Base-by-base conservation (phyloP, 2,888 invertebrate species). In the Loripinus fragilis region DNA sequence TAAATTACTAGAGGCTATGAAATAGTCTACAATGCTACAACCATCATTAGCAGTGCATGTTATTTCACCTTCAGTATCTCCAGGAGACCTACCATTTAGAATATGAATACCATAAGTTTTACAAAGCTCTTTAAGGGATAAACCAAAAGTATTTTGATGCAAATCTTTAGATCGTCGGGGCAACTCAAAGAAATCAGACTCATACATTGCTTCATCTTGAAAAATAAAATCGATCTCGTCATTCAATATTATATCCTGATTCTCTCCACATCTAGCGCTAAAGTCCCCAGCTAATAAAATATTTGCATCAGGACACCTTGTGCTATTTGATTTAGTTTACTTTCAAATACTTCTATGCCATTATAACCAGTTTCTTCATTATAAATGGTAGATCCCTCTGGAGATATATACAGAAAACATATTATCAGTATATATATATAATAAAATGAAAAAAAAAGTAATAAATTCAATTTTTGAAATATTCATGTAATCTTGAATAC, bases 341-440 rank as follows among this genome's bases (percentile, higher is more conserved):
- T 45, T 42, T 68, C 68, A 68, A 68, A 68, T 28, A 68, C 28
- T 28, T 68, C 68, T 23, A 68, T 68, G 17, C 48, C 68, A 17
- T 68, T 45, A 20, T 8, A 41, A 41, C 66, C 68, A 28, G 68
- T 68, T 60, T 60, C 60, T 28, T 48, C 48, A 68, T 28, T 28
- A 68, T 68, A 68, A 28, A 68, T 45, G 8, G 68, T 45, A 42
- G 68, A 68, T 28, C 68, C 42, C 30, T 68, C 68, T 28, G 68
- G 68, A 3, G 68, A 42, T 30, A 68, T n/a, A 48, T 68, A 68
- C 5, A 68, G n/a, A 20, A 68, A 68, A 45, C 68, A 68, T 7
- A 68, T 1, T 17, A 68, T 28, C 1, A 68, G 45, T 28, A n/a
- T n/a, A n/a, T n/a, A n/a, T n/a, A n/a, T n/a, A n/a, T n/a, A n/a